Base-by-base conservation (phyloP, 1,140 invertebrate species). In the Vanessa tameamea region DNA sequence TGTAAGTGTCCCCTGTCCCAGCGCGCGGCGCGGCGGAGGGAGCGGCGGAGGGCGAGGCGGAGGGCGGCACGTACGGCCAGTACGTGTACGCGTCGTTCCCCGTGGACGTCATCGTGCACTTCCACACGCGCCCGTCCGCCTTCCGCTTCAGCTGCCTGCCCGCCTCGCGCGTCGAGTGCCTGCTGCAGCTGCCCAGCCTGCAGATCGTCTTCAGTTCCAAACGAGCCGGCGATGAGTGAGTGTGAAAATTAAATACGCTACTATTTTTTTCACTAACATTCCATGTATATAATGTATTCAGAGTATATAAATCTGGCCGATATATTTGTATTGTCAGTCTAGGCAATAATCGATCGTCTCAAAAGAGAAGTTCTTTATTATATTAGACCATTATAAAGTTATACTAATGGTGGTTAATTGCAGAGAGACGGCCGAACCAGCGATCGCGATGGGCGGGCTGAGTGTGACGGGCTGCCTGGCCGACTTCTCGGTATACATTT, bases 101-200 rank as follows among this genome's bases (percentile, higher is more conserved):
- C 0, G 98, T 99, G 0, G 99, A 99, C 93, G 98, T 99, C 12
- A 98, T 99, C 80, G 98, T 99, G 9, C 99, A 99, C 90, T 98
- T 99, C 93, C 97, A 98, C 87, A 99, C 99, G 95, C 97, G 99
- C 86, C 98, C 98, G 0, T 99, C 98, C 14, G 98, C 97, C 3
- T 98, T 99, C 86, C 94, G 98, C 73, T 99, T 99, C 89, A 98
- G 98, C 74, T 99, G 98, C 93, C 94, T 99, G 77, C 99, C 98
- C 7, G 96, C 98, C 0, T 99, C 98, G 5, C 93, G 98, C 67
- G 98, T 99, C 1, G 98, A 99, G 91, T 99, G 99, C 89, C 96
- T 99, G 94, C 94, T 99, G 13, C 97, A 98, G 85, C 93, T 99
- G 73, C 99, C 99, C 14, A 98, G 98, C 20, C 94, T 99, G 51